phyloP scores from a whole-genome alignment of 92 coral and sea anemone species.

The Phymanthus crucifer region DNA sequence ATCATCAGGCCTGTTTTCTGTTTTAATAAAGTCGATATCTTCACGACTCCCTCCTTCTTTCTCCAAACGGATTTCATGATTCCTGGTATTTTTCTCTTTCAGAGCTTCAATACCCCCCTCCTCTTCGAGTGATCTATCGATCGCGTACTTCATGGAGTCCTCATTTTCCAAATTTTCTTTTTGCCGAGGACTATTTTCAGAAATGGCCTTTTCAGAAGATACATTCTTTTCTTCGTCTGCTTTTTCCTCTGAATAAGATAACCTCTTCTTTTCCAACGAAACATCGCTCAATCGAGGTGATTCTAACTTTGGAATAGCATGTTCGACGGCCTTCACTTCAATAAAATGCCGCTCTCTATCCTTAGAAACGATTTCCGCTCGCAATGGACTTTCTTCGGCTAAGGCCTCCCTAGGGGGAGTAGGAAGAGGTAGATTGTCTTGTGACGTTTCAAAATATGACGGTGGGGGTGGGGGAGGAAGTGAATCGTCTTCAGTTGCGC shows the following conservation, averaged over 20 bases:
- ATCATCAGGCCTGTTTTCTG: not conserved
- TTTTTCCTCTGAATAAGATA: not conserved
- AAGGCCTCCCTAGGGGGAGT: conserved; percentile 77
- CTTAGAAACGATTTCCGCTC: not conserved
- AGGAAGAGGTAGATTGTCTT: conserved; percentile 80
- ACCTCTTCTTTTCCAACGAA: not conserved
- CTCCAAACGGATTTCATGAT: conserved; percentile 11
- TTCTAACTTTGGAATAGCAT: not conserved
- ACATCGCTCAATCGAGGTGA: not conserved
- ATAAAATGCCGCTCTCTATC: conserved; percentile 10
- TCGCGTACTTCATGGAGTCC: not conserved
- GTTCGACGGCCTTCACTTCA: conserved; percentile 18
- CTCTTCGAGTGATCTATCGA: not conserved
- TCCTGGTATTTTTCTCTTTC: conserved; percentile 11
- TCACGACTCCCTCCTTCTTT: not conserved
- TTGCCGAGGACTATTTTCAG: not conserved
- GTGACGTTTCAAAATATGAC: conserved; percentile 47
- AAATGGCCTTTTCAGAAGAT: not conserved
- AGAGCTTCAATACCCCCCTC: not conserved
- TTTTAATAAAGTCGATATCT: not conserved
- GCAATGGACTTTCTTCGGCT: conserved; percentile 22
- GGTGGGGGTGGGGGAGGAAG: conserved; percentile 88
- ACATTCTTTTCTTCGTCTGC: not conserved
- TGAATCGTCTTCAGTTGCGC: conserved; percentile 51
- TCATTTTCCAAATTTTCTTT: not conserved